Evolutionary conservation across 2,797 vertebrate species (phyloP).

Genomic region (Mormyrus proboscirostris): DNA sequence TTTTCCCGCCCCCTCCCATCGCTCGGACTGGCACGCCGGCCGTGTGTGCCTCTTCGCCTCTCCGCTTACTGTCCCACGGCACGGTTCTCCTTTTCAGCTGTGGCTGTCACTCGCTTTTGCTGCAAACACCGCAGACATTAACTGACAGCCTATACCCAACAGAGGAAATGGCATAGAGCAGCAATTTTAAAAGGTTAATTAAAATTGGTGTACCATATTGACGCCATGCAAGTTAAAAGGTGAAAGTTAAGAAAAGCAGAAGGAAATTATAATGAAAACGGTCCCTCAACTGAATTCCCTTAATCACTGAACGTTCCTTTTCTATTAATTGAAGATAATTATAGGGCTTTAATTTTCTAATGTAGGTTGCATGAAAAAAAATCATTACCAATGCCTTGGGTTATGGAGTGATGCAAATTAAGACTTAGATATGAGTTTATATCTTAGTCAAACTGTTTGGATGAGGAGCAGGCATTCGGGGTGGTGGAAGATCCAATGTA

Average conservation of each 20-base stretch:
- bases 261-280: slow-evolving; percentile 62
- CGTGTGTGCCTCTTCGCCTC: neutral
- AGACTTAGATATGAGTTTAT: slow-evolving; percentile 39
- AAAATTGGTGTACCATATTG: slow-evolving; percentile 41
- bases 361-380: slow-evolving; percentile 70
- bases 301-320: slow-evolving; percentile 73
- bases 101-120: neutral
- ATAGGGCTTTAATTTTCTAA: slow-evolving; percentile 76
- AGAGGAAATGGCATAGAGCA: slow-evolving; percentile 34
- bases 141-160: slow-evolving; percentile 23
- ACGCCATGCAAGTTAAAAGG: slow-evolving; percentile 54
- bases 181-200: slow-evolving; percentile 51
- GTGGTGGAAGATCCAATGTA: neutral
- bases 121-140: slow-evolving; percentile 27
- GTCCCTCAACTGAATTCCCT: slow-evolving; percentile 66
- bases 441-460: slow-evolving; percentile 37
- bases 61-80: neutral
- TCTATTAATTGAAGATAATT: slow-evolving; percentile 75
- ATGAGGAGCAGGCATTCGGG: slow-evolving; percentile 35
- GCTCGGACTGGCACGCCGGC: neutral
- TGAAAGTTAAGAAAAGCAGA: slow-evolving; percentile 57
- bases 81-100: neutral
- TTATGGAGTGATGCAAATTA: slow-evolving; percentile 49
- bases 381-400: slow-evolving; percentile 49
- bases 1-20: neutral